Percentiles rank a stretch among this genome's conserved stretches.
Conservation (phyloP, 2,888 invertebrate species). For the Elysia crispata region DNA sequence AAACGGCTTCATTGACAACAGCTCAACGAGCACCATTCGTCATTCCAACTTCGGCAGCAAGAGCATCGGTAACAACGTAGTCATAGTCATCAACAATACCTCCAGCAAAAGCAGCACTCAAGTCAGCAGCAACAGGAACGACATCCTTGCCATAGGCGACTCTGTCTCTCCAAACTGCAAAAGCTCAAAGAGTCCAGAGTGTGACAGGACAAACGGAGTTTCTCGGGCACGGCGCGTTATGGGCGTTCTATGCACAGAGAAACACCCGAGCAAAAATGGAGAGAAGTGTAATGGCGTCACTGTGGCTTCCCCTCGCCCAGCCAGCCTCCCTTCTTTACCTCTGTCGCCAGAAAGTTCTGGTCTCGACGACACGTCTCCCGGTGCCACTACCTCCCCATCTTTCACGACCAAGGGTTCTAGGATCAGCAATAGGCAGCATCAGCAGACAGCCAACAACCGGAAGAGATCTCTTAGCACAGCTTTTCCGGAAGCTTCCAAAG, state of each 20-base stretch:
- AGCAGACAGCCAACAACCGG: no score
- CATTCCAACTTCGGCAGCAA: constrained; percentile 41
- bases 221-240: constrained; percentile 11
- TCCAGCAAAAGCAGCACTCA: constrained; percentile 33
- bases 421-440: no score
- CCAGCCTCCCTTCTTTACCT: constrained; percentile 37
- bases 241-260: constrained; percentile 48
- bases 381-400: background rate
- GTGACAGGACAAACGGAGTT: background rate
- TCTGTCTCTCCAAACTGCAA: no score
- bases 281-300: constrained; percentile 40
- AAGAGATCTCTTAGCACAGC: no score
- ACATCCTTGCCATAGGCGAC: background rate
- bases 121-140: constrained; percentile 9
- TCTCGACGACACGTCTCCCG: background rate
- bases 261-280: background rate
- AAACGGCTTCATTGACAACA: constrained; percentile 11
- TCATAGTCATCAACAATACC: constrained; percentile 27
- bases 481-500: no score
- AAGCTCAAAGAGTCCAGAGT: background rate
- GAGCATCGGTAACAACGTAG: background rate
- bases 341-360: background rate
- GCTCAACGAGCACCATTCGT: background rate
- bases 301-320: constrained; percentile 40
- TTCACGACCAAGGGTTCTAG: background rate